Base-by-base conservation (phyloP, 2,888 invertebrate genomes). In the Mythimna loreyi region DNA sequence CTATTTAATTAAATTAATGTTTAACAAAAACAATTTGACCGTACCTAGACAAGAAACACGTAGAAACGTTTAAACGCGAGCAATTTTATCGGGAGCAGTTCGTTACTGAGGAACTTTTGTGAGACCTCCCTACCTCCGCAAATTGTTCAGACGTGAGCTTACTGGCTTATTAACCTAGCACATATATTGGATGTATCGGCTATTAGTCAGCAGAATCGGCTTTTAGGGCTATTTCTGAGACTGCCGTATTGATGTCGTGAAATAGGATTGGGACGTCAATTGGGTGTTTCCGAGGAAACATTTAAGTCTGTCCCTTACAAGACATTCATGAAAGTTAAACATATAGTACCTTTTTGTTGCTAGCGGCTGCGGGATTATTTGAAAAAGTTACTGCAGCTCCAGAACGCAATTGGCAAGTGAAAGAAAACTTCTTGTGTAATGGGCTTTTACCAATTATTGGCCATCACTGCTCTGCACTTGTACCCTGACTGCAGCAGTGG, bases 31-130 rank as follows among this genome's bases (percentile, higher is more conserved):
- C 62, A 61, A 60, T 80, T 60, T 21, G 16, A n/a, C 56, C 23
- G 64, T 45, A 23, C 25, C 16, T 40, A 80, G 80, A 81, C 83
- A 82, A 83, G 82, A 80, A 82, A 75, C 90, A 90, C 92, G 92
- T 92, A 88, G 70, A 70, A 78, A 63, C 91, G 86, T 92, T 92
- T 91, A 90, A 90, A 85, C 84, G 87, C 79, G 77, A 86, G 83
- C 89, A 89, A 92, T 86, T 87, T 86, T 70, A 92, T 89, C 85
- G 87, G 85, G 85, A 85, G 87, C 86, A 86, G 89, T 90, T 91
- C 91, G 91, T 90, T 92, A 91, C 90, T 83, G 87, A 75, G 83
- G 83, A 89, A 90, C 88, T 91, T 90, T 90, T 89, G 86, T 86
- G 79, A 80, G 84, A 82, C 89, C 28, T 87, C 83, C 86, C 80